Conservation (phyloP, 92 coral and sea anemone species). For the Anthopleura xanthogrammica region DNA sequence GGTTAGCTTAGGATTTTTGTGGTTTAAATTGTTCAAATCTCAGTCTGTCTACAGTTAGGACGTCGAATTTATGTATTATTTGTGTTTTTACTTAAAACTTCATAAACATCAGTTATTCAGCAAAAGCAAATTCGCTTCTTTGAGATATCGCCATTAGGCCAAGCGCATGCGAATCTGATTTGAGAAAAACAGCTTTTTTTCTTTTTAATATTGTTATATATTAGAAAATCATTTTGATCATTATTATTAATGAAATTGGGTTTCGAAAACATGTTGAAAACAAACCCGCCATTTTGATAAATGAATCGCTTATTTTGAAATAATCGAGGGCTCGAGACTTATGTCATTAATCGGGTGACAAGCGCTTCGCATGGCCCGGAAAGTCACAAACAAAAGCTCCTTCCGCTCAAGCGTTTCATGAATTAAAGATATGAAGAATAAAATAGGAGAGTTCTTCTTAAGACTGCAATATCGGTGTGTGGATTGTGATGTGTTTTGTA, state of each 20-base stretch:
- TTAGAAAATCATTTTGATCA: neutral
- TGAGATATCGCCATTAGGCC: too few relatives aligned
- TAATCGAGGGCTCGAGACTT: neutral
- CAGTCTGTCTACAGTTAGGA: neutral
- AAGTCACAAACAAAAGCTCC: slow-evolving; percentile 5
- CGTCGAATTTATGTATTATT: neutral
- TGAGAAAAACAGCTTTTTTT: neutral
- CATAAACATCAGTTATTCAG: neutral
- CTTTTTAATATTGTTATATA: neutral
- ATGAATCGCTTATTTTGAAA: neutral
- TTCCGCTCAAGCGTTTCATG: neutral
- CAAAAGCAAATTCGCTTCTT: neutral
- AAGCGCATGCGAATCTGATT: neutral
- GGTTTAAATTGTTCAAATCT: neutral
- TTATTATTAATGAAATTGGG: neutral
- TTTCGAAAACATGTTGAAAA: neutral
- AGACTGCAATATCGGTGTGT: neutral
- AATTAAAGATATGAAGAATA: neutral
- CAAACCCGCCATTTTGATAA: neutral
- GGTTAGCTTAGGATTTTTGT: neutral
- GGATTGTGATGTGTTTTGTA: neutral
- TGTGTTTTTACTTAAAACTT: neutral
- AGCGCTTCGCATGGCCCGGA: slow-evolving; percentile 1
- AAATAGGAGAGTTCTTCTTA: neutral
- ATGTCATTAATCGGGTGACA: neutral